Evolutionary conservation across 2,113 vertebrate species (phyloP).

Genomic region (Microcebus jonahi): DNA sequence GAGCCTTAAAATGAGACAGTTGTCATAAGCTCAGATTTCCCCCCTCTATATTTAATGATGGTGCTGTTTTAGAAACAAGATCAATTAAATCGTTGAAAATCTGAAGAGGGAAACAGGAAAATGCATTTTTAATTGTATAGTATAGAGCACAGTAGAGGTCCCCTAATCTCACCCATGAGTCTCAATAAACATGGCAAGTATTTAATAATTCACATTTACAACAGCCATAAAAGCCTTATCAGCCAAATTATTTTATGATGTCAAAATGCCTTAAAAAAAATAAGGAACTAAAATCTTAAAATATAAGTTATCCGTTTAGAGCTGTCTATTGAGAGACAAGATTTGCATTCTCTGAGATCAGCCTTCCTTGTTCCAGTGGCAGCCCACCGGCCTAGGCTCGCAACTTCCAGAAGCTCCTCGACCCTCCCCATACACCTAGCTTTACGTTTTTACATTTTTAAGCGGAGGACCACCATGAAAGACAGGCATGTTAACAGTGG

Average conservation of each 20-base stretch:
- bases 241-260: background rate
- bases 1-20: background rate
- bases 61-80: background rate
- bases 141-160: background rate
- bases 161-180: background rate
- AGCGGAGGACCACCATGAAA: background rate
- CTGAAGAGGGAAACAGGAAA: background rate
- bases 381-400: rapidly evolving
- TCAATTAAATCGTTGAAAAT: background rate
- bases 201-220: slow-evolving; percentile 7
- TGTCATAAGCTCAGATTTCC: background rate
- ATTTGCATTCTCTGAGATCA: too few relatives aligned
- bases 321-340: background rate
- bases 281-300: background rate
- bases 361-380: rapidly evolving
- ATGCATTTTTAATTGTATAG: background rate
- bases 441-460: background rate
- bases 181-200: background rate
- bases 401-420: background rate
- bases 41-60: background rate
- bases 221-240: background rate
- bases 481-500: rapidly evolving
- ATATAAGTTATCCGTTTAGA: background rate
- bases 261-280: background rate
- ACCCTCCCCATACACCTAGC: rapidly evolving